phyloP scores from a whole-genome alignment of 2,888 invertebrate species.

The Charanyca ferruginea region DNA sequence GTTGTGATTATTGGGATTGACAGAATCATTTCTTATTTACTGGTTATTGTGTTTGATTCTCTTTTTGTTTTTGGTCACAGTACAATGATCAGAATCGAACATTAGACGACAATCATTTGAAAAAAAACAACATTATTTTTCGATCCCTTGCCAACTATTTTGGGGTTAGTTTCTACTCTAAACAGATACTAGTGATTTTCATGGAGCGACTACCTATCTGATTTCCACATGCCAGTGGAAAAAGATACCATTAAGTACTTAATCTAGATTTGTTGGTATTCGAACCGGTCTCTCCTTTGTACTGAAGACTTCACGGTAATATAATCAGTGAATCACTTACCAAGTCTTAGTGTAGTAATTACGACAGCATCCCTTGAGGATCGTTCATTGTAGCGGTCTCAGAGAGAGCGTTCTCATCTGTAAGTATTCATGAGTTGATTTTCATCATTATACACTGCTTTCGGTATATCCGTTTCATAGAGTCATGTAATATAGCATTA shows the following conservation, averaged over 20 bases:
- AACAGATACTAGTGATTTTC: too few relatives aligned
- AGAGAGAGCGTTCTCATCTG: slow-evolving; percentile 20
- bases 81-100: background rate
- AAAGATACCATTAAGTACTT: background rate
- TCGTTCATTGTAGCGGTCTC: slow-evolving; percentile 38
- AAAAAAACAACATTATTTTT: too few relatives aligned
- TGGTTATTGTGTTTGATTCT: slow-evolving; percentile 5
- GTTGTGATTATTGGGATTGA: slow-evolving; percentile 46
- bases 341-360: slow-evolving; percentile 46
- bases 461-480: background rate
- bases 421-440: slow-evolving; percentile 36
- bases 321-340: slow-evolving; percentile 38
- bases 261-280: background rate
- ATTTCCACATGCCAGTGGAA: too few relatives aligned
- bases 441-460: slow-evolving; percentile 7
- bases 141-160: too few relatives aligned
- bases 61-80: background rate
- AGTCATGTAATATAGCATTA: background rate
- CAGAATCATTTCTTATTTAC: slow-evolving; percentile 29
- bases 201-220: too few relatives aligned
- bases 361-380: slow-evolving; percentile 37
- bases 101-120: too few relatives aligned
- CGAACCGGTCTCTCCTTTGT: background rate
- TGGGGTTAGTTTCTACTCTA: too few relatives aligned
- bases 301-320: slow-evolving; percentile 15